Base-by-base conservation (phyloP, 2,888 invertebrate species). In the Elysia crispata region DNA sequence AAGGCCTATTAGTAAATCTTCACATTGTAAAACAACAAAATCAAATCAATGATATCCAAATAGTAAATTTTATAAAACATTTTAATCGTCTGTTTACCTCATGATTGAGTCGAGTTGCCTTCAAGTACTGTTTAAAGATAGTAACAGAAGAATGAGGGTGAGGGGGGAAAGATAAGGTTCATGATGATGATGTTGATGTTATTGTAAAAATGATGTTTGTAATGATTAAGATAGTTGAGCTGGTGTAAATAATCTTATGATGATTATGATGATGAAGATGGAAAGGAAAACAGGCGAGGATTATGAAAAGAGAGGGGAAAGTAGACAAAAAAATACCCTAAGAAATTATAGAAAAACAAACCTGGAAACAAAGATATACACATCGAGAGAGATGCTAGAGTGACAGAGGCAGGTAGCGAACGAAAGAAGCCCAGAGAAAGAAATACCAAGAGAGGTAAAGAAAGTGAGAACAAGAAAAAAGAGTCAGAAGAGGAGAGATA, bases 211-310 rank as follows among this genome's bases (percentile, higher is more conserved):
- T 11, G 41, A 41, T 41, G 11, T 41, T 41, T 11, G 41, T 41
- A 41, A 41, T 41, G 41, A 41, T 41, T 3, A 41, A 11, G 11
- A 41, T 66, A 23, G 25, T 66, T 23, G 31, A 18, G 25, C 5
- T 66, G 5, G 25, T 66, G 25, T 15, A 6, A 66, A 23, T 70
- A 41, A 70, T 70, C 30, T 31, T 41, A 70, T 31, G 25, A 70
- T 70, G 25, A 70, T 70, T 5, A 70, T 70, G 25, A 33, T 70
- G 70, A 70, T 31, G 70, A 70, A 13, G 41, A 70, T 70, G 70
- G 31, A 28, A 31, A 69, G 18, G 64, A n/a, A 54, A 15, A 54
- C 13, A 20, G 54, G 54, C 13, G 54, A 54, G 54, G 54, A 20
- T 13, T 15, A 54, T 15, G 20, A 54, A 54, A 54, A 20, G 54